phyloP scores from a whole-genome alignment of 2,113 vertebrate species.

The Daboia siamensis region DNA sequence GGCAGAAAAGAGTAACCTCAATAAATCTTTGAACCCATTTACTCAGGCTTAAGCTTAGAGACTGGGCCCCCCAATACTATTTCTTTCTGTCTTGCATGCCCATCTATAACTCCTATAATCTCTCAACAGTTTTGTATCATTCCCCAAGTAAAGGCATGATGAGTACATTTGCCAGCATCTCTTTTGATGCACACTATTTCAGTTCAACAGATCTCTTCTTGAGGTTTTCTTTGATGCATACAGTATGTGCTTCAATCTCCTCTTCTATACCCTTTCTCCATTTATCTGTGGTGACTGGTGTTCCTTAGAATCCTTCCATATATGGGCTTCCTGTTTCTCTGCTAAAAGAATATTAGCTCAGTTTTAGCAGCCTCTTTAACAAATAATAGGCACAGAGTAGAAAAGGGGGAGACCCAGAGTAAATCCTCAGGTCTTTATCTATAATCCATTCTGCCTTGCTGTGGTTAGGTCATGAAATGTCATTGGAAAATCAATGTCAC shows the following conservation, averaged over 20 bases:
- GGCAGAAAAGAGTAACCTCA: background rate
- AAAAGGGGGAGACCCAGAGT: background rate
- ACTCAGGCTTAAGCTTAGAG: background rate
- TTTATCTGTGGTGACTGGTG: background rate
- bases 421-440: background rate
- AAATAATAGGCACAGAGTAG: background rate
- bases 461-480: background rate
- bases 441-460: background rate
- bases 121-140: background rate
- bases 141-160: background rate
- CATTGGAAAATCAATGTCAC: background rate
- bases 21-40: background rate
- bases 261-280: background rate
- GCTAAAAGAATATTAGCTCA: background rate
- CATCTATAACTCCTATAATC: background rate
- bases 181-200: background rate
- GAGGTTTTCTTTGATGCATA: background rate
- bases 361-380: background rate
- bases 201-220: background rate
- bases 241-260: background rate
- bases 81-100: background rate
- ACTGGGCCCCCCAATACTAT: background rate
- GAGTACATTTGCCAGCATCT: background rate
- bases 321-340: background rate
- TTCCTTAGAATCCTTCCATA: background rate